phyloP scores from a whole-genome alignment of 2,113 vertebrate genomes.

The Trichomycterus rosablanca region DNA sequence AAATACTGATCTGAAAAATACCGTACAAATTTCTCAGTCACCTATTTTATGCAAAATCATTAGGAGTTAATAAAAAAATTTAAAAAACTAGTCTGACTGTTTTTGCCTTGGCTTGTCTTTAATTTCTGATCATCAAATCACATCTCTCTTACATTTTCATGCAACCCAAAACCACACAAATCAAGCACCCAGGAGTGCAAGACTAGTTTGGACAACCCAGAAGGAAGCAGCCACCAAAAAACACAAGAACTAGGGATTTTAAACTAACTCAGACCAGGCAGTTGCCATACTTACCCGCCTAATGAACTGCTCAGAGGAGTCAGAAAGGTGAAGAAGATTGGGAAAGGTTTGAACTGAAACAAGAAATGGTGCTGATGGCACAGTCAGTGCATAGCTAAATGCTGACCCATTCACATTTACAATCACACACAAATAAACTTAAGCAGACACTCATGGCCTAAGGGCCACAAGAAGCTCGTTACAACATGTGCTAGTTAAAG shows the following conservation, averaged over 20 bases:
- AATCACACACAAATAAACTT: slow-evolving; percentile 12
- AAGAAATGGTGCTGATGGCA: slow-evolving; percentile 67
- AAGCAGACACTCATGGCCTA: not conserved
- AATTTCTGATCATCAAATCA: too few relatives aligned
- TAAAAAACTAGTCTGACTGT: too few relatives aligned
- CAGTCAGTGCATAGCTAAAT: slow-evolving; percentile 5
- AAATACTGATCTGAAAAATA: too few relatives aligned
- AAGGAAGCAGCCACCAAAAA: slow-evolving; percentile 35
- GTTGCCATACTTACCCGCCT: slow-evolving; percentile 85
- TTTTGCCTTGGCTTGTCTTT: too few relatives aligned
- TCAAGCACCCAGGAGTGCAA: slow-evolving; percentile 13
- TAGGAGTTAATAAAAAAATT: too few relatives aligned
- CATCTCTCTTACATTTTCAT: too few relatives aligned
- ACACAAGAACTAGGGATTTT: slow-evolving; percentile 38
- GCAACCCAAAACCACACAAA: not conserved
- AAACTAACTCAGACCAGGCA: slow-evolving; percentile 33
- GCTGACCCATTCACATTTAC: not conserved
- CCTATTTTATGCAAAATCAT: too few relatives aligned
- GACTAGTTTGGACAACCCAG: not conserved
- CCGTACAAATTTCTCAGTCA: too few relatives aligned
- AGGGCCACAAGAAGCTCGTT: not conserved
- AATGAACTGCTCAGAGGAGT: slow-evolving; percentile 89
- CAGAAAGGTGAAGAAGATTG: slow-evolving; percentile 72
- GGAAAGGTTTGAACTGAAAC: slow-evolving; percentile 72
- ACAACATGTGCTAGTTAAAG: too few relatives aligned